Conservation (phyloP, 2,888 invertebrate species). For the Pollenia angustigena region DNA sequence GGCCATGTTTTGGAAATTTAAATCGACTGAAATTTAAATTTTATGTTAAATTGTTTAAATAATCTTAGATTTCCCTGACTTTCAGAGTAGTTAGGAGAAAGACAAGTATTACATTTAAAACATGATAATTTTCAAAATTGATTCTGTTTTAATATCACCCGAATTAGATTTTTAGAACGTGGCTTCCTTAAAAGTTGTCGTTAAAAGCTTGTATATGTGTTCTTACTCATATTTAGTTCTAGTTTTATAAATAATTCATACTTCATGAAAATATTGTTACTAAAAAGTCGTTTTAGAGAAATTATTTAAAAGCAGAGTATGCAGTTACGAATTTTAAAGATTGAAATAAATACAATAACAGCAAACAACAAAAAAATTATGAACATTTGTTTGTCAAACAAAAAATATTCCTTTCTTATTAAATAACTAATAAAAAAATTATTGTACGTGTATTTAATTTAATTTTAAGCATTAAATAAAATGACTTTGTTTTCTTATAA, state of each 20-base stretch:
- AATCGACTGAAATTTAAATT: too few relatives aligned
- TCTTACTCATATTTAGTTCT: neutral
- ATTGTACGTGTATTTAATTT: conserved; percentile 33
- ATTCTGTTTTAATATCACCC: too few relatives aligned
- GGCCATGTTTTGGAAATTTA: too few relatives aligned
- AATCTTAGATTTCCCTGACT: too few relatives aligned
- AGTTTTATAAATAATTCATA: neutral
- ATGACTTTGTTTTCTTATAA: conserved; percentile 59
- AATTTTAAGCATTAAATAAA: conserved; percentile 61
- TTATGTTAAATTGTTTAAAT: too few relatives aligned
- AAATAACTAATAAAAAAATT: conserved; percentile 23
- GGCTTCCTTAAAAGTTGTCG: too few relatives aligned
- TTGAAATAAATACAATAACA: conserved; percentile 10
- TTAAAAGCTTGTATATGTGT: too few relatives aligned
- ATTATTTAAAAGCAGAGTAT: conserved; percentile 22
- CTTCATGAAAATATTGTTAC: neutral
- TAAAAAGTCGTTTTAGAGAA: neutral
- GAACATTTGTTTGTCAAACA: neutral
- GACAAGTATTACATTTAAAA: too few relatives aligned
- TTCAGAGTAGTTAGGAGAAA: too few relatives aligned
- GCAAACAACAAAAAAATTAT: neutral
- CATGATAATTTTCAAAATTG: too few relatives aligned
- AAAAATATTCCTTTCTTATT: conserved; percentile 34
- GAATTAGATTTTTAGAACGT: too few relatives aligned
- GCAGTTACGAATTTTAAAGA: conserved; percentile 6